Evolutionary conservation across 2,888 invertebrate genomes (phyloP).

Genomic region (Cerastis leucographa): DNA sequence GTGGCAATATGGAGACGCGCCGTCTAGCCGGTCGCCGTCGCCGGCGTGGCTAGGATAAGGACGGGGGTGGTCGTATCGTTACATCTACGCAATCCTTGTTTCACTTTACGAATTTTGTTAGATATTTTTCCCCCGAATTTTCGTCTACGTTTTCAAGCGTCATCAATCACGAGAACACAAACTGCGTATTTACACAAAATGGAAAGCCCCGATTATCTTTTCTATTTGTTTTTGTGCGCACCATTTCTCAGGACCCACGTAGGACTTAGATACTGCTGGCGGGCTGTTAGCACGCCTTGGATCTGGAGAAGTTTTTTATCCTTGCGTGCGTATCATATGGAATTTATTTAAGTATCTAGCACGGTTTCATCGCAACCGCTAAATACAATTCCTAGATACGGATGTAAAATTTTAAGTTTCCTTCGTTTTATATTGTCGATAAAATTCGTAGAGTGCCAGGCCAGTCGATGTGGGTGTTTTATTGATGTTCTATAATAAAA

Average conservation of each 20-base stretch:
- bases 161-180: constrained; percentile 42
- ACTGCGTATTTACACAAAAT: constrained; percentile 47
- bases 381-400: constrained; percentile 68
- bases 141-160: constrained; percentile 46
- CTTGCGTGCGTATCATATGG: too few relatives aligned
- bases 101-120: constrained; percentile 45
- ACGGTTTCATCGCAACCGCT: constrained; percentile 51
- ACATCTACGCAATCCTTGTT: constrained; percentile 62
- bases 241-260: constrained; percentile 31
- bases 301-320: not conserved
- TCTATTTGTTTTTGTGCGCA: constrained; percentile 39
- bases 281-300: not conserved
- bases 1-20: constrained; percentile 80
- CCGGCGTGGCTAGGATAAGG: constrained; percentile 59
- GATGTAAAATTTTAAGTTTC: constrained; percentile 72
- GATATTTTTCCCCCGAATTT: constrained; percentile 46
- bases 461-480: constrained; percentile 75
- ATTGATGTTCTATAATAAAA: constrained; percentile 72
- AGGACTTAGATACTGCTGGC: not conserved
- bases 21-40: constrained; percentile 81
- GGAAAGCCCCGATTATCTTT: constrained; percentile 29
- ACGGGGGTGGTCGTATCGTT: constrained; percentile 60
- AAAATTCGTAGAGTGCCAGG: constrained; percentile 70
- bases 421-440: constrained; percentile 70
- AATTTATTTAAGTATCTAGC: not conserved